A percentile compares a stretch with the other conserved stretches of the same genome.
phyloP scores from a whole-genome alignment of 2,797 vertebrate genomes.

The Leptatherina wallacei region DNA sequence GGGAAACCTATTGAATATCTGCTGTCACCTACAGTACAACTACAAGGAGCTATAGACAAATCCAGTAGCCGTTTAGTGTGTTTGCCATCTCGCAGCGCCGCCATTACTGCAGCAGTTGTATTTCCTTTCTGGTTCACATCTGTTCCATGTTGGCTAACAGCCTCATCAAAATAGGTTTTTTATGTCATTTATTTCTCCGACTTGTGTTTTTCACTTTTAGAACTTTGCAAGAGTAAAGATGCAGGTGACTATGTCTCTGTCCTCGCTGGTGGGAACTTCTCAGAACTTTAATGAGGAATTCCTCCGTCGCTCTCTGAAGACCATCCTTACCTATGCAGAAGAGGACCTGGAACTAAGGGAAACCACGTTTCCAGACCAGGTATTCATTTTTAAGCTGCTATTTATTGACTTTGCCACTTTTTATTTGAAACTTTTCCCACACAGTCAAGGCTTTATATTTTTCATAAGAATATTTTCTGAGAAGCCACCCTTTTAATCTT shows the following conservation, averaged over 20 bases:
- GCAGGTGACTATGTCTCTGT: slow-evolving; percentile 99
- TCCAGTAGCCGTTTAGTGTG: no score
- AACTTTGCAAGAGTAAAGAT: slow-evolving; percentile 99
- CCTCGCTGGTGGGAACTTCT: slow-evolving; percentile 96
- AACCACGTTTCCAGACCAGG: slow-evolving; percentile 98
- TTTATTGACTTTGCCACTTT: background rate
- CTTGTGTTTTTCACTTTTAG: slow-evolving; percentile 70
- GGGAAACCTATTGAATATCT: no score
- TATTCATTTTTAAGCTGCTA: slow-evolving; percentile 50
- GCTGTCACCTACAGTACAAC: no score
- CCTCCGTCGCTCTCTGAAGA: slow-evolving; percentile 95
- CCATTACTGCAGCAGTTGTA: background rate
- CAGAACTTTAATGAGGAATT: slow-evolving; percentile 99
- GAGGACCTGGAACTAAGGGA: slow-evolving; percentile 96
- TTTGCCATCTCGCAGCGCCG: no score
- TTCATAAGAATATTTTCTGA: background rate
- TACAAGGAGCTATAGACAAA: no score
- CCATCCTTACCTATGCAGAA: slow-evolving; percentile 96
- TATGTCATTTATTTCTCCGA: background rate
- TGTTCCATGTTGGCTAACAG: background rate
- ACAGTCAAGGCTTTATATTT: background rate
- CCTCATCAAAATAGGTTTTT: background rate
- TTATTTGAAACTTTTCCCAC: background rate
- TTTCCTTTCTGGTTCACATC: background rate
- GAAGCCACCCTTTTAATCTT: background rate